Conservation (phyloP, 1,140 invertebrate genomes). For the Lepidurus apus region DNA sequence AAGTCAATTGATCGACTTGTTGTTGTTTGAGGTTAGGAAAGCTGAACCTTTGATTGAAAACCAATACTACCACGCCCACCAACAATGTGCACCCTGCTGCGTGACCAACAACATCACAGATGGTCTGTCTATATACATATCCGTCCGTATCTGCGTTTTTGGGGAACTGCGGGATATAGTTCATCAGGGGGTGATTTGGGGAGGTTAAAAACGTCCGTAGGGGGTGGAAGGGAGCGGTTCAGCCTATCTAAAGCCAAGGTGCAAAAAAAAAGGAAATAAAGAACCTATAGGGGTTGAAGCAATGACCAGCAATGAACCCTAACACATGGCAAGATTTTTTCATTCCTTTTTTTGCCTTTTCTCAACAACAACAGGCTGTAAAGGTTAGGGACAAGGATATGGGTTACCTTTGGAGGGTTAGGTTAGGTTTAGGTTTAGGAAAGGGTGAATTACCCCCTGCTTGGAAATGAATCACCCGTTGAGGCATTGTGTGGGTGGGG, state of each 20-base stretch:
- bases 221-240: neutral
- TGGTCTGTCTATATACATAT: neutral
- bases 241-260: neutral
- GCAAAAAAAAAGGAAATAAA: neutral
- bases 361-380: neutral
- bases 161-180: neutral
- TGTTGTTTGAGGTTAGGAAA: too few relatives aligned
- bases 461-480: too few relatives aligned
- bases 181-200: neutral
- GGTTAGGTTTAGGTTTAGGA: neutral
- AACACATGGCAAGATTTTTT: conserved; percentile 6
- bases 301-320: conserved; percentile 4
- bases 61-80: neutral
- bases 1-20: too few relatives aligned
- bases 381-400: neutral
- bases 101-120: conserved; percentile 1
- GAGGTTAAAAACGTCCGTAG: neutral
- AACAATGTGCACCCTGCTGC: neutral
- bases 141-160: neutral
- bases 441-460: neutral
- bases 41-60: neutral
- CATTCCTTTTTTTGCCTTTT: neutral
- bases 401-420: neutral
- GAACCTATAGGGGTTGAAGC: neutral
- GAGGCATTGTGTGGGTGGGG: too few relatives aligned